Evolutionary conservation across 2,113 vertebrate species (phyloP).

Genomic region (Upupa epops): DNA sequence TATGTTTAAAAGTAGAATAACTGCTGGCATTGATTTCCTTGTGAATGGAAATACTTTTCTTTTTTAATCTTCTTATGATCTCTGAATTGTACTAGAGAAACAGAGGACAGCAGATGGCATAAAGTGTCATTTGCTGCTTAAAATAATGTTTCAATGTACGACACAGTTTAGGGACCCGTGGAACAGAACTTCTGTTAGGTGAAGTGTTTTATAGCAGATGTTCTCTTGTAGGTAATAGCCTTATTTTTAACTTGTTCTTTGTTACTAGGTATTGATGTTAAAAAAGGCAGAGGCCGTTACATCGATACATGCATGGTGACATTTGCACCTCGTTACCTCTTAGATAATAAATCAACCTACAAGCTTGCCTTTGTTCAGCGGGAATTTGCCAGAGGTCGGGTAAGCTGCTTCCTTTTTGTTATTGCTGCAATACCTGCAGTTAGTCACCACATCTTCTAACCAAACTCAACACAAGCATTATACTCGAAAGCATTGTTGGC

Average conservation of each 20-base stretch:
- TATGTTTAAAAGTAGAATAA: not conserved
- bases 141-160: not conserved
- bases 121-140: not conserved
- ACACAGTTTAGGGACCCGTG: not conserved
- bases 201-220: not conserved
- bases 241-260: not conserved
- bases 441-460: not conserved
- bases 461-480: not conserved
- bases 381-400: conserved; percentile 94
- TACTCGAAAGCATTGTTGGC: not conserved
- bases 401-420: conserved; percentile 57
- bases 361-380: conserved; percentile 94
- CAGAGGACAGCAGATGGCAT: not conserved
- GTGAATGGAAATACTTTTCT: not conserved
- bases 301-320: conserved; percentile 93
- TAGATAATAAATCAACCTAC: conserved; percentile 92
- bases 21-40: not conserved
- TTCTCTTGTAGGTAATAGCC: not conserved
- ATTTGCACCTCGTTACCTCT: conserved; percentile 93
- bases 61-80: not conserved
- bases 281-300: conserved; percentile 94
- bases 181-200: not conserved
- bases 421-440: not conserved
- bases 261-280: conserved; percentile 88
- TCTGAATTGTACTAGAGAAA: not conserved